These are phyloP conservation scores for Girardia tigrina DNA, from an alignment of 2,888 invertebrate species.

Conservation along the genomic window DNA sequence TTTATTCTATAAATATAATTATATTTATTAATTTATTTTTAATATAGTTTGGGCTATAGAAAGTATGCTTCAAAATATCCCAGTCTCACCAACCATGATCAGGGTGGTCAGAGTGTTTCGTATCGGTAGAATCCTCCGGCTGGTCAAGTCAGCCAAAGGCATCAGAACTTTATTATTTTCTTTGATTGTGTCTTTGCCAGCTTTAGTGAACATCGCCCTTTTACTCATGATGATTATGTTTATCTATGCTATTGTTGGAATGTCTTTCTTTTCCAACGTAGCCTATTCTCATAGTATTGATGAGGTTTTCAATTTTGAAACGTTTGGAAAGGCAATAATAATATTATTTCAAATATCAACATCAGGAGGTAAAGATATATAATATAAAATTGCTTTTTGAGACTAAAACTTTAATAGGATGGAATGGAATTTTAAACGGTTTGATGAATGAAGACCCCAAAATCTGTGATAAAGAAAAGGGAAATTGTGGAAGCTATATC, in stretches of 20 bases:
- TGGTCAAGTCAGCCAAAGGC: conserved; percentile 95
- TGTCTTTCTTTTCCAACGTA: conserved; percentile 98
- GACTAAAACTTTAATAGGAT: conserved; percentile 56
- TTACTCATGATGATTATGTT: conserved; percentile 95
- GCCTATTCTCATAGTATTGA: conserved; percentile 83
- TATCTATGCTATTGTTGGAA: conserved; percentile 96
- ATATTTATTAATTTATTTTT: too few relatives aligned
- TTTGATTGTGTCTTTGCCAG: conserved; percentile 92
- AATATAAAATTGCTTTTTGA: too few relatives aligned
- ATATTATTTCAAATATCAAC: conserved; percentile 94
- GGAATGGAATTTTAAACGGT: conserved; percentile 85
- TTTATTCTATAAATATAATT: too few relatives aligned
- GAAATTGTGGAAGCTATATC: conserved; percentile 76
- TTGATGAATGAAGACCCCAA: conserved; percentile 61
- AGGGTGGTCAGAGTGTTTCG: conserved; percentile 95
- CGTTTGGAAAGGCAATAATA: conserved; percentile 94
- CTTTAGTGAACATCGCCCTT: conserved; percentile 94
- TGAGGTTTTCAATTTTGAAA: conserved; percentile 93
- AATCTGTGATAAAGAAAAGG: conserved; percentile 53
- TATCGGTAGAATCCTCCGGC: conserved; percentile 85
- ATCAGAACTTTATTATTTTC: conserved; percentile 90
- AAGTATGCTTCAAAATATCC: conserved; percentile 83
- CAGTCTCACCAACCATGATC: conserved; percentile 83
- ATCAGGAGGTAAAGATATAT: conserved; percentile 55
- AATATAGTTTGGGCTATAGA: conserved; percentile 82